Conservation (phyloP, 2,888 invertebrate genomes). For the Prosapia bicincta region DNA sequence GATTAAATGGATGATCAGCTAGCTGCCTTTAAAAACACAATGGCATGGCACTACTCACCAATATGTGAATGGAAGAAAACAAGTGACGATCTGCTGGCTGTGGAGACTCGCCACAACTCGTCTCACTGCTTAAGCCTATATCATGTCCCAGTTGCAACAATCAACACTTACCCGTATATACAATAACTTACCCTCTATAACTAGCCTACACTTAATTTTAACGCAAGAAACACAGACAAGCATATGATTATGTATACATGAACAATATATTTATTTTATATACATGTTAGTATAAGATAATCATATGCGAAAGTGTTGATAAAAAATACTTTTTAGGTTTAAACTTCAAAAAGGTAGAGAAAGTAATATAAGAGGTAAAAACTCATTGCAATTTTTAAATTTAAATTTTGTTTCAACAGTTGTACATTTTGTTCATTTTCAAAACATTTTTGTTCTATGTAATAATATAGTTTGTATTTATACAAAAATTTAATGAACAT, state of each 20-base stretch:
- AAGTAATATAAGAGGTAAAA: too few species aligned
- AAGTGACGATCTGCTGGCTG: conserved; percentile 6
- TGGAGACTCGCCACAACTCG: background rate
- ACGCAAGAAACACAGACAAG: background rate
- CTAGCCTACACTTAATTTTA: background rate
- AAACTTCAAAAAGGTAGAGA: too few species aligned
- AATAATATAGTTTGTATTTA: too few species aligned
- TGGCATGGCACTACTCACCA: conserved; percentile 19
- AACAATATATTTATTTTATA: background rate
- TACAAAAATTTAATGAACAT: background rate
- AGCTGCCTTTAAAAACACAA: conserved; percentile 6
- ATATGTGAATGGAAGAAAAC: conserved; percentile 10
- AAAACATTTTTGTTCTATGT: too few species aligned
- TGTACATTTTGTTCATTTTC: too few species aligned
- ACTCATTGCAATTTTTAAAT: too few species aligned
- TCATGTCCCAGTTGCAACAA: conserved; percentile 27
- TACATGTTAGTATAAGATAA: background rate
- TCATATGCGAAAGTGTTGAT: background rate
- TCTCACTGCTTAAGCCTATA: conserved; percentile 26
- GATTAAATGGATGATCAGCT: background rate
- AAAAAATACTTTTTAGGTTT: too few species aligned
- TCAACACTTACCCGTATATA: conserved; percentile 28
- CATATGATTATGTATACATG: background rate
- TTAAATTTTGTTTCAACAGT: too few species aligned
- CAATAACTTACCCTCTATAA: background rate